Percentiles rank a stretch among this genome's conserved stretches.
phyloP scores from a whole-genome alignment of 2,888 invertebrate species.

The Hydraecia micacea region DNA sequence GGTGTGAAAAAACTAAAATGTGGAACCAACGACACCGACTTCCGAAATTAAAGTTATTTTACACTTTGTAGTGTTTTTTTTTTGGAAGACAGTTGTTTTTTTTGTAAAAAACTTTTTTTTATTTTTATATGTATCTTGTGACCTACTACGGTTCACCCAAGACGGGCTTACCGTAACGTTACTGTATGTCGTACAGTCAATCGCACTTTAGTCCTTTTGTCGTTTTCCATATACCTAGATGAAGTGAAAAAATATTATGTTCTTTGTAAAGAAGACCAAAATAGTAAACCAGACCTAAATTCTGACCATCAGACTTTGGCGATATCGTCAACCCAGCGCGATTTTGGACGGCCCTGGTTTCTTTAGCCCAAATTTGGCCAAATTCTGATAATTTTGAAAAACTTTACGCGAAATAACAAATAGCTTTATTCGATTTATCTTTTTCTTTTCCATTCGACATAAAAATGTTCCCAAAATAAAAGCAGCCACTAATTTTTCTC shows the following conservation, averaged over 20 bases:
- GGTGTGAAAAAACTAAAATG: no score
- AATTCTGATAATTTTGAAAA: background rate
- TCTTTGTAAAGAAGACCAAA: no score
- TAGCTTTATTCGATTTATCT: background rate
- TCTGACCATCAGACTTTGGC: background rate
- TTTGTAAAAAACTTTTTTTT: no score
- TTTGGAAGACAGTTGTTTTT: no score
- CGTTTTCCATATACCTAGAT: background rate
- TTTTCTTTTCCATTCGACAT: background rate
- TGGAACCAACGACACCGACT: no score
- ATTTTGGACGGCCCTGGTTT: background rate
- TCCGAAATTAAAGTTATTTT: no score
- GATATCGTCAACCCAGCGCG: background rate
- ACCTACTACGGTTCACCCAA: background rate
- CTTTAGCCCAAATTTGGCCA: background rate
- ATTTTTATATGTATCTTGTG: no score
- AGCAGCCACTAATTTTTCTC: background rate
- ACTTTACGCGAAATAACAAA: background rate
- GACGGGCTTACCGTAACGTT: background rate
- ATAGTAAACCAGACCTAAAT: background rate
- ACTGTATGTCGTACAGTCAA: no score
- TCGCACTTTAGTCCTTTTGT: background rate
- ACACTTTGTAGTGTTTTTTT: no score
- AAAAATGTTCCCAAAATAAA: background rate
- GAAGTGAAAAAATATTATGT: background rate